A percentile compares a stretch with the other conserved stretches of the same genome.
Conservation (phyloP, 2,888 invertebrate genomes). For the Eumacrocentrus americanus region DNA sequence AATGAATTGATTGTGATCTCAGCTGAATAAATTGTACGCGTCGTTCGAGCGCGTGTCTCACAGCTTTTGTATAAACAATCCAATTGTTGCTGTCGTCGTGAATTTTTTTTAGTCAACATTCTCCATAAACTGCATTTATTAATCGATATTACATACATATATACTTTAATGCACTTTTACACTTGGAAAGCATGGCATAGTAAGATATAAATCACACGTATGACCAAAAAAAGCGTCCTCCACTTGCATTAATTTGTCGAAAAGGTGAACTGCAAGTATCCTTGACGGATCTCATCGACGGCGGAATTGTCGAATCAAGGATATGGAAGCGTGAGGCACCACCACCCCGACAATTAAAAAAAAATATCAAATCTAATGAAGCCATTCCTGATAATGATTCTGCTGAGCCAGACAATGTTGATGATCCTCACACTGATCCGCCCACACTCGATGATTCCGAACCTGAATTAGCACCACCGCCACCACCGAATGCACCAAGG, state of each 20-base stretch:
- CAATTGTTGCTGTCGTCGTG: neutral
- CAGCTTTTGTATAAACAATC: neutral
- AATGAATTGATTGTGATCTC: neutral
- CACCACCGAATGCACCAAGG: conserved; percentile 29
- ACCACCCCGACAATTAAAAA: conserved; percentile 26
- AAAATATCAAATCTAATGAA: conserved; percentile 32
- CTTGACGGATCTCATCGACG: conserved; percentile 27
- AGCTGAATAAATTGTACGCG: conserved; percentile 6
- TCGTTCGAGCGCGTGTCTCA: neutral
- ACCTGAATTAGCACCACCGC: too few species aligned
- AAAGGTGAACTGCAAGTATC: conserved; percentile 37
- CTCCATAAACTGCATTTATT: too few species aligned
- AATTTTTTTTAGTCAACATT: neutral
- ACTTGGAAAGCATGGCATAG: too few species aligned
- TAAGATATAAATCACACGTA: too few species aligned
- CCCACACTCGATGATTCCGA: too few species aligned
- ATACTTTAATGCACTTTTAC: too few species aligned
- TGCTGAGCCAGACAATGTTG: conserved; percentile 27
- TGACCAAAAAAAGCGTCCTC: too few species aligned
- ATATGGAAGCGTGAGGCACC: conserved; percentile 36
- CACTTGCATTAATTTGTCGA: conserved; percentile 32
- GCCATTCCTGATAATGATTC: conserved; percentile 31
- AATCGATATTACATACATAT: too few species aligned
- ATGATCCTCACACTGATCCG: conserved; percentile 31
- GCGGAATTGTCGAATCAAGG: conserved; percentile 20